Evolutionary conservation across 2,888 invertebrate genomes (phyloP).

Genomic region (Desoria tigrina): DNA sequence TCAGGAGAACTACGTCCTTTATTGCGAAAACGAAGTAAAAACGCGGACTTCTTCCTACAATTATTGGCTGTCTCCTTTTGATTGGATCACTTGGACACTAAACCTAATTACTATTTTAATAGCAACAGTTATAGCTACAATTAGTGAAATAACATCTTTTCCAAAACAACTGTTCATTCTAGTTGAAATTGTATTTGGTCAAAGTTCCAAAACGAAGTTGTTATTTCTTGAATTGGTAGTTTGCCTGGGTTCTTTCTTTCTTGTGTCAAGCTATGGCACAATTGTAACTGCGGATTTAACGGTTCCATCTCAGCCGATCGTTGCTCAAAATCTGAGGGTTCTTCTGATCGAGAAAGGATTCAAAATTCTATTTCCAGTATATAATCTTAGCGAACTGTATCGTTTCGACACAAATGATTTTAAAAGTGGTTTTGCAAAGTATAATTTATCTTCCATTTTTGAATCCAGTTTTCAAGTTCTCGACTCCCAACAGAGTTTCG

Average conservation of each 20-base stretch:
- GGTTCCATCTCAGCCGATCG: neutral
- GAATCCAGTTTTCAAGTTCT: neutral
- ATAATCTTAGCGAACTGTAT: neutral
- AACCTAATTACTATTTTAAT: too few species aligned
- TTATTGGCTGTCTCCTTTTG: too few species aligned
- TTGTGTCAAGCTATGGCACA: neutral
- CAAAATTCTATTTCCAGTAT: conserved; percentile 1
- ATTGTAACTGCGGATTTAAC: neutral
- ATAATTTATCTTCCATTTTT: neutral
- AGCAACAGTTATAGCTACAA: too few species aligned
- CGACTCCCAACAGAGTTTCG: neutral
- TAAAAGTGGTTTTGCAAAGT: neutral
- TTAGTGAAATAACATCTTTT: too few species aligned
- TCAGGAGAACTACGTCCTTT: too few species aligned
- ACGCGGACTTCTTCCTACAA: too few species aligned
- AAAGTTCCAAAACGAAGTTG: too few species aligned
- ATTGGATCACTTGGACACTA: too few species aligned
- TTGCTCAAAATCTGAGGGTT: neutral
- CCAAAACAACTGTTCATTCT: too few species aligned
- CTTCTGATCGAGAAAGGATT: neutral
- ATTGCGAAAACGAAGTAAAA: too few species aligned
- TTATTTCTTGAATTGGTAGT: too few species aligned
- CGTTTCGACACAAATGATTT: neutral
- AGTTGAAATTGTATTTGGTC: too few species aligned
- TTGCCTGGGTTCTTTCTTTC: neutral